Evolutionary conservation across 2,797 vertebrate genomes (phyloP), one percentile per base, ranked within the genome.

Genomic region (Discoglossus pictus): DNA sequence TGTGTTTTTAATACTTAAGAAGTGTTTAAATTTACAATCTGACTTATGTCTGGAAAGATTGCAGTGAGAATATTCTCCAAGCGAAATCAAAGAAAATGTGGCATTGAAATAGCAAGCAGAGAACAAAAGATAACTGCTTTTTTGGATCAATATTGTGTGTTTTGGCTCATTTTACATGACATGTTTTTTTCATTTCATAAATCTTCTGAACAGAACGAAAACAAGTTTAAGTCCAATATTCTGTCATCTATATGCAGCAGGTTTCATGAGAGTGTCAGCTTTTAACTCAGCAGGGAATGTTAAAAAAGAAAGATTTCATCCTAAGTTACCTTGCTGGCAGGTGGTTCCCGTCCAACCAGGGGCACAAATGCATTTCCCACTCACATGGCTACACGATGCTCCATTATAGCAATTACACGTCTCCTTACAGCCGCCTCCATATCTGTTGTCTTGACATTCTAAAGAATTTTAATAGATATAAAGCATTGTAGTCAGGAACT

Each of bases 381-480:
- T 90, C 66, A 88, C 47, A 1, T 86, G 89, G 80, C 92, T 78
- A 75, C 96, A 98, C 72, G 87, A 80, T 31, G 91, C 93, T 0
- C 84, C 79, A 0, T 97, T 92, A 69, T 73, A 83, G 60, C 96
- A 99, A 56, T 15, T 3, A 60, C 97, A 99, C 47, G 68, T 76
- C 79, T 81, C 90, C 84, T 89, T 92, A 86, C 97, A 99, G 76
- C 84, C 85, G n/a, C 85, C 78, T 4, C 96, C 94, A 0, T 91
- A 93, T 56, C 79, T 89, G 55, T 86, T 85, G 6, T 81, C 60
- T 0, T 78, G 92, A 83, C 97, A 99, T 0, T 76, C 96, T 98
- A 81, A 2, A 78, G 61, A 58, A 65, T 61, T 20, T 17, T 27
- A 7, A 12, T 15, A 53, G 35, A n/a, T n/a, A n/a, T n/a, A n/a